A percentile compares a stretch with the other conserved stretches of the same genome.
phyloP scores from a whole-genome alignment of 1,140 invertebrate genomes.

The Druon quercuslanigerum region DNA sequence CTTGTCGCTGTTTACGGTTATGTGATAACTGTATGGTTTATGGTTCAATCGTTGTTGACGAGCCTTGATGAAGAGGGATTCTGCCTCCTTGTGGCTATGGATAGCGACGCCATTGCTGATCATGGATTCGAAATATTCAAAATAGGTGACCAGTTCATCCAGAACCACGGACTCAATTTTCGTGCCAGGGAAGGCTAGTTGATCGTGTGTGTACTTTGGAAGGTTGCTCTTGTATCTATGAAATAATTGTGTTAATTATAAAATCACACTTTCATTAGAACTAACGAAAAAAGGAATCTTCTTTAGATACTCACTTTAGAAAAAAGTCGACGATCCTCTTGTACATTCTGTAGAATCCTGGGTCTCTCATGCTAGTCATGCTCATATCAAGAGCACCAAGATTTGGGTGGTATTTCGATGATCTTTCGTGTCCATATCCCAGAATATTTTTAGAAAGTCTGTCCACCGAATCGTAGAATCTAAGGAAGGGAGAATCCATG shows the following conservation, averaged over 20 bases:
- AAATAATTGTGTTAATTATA: slow-evolving; percentile 18
- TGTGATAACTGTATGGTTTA: slow-evolving; percentile 76
- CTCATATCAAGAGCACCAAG: slow-evolving; percentile 77
- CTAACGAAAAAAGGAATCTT: neutral
- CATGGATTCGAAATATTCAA: slow-evolving; percentile 76
- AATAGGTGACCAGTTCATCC: slow-evolving; percentile 76
- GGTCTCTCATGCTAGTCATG: slow-evolving; percentile 80
- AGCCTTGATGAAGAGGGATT: slow-evolving; percentile 68
- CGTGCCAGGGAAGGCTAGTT: slow-evolving; percentile 77
- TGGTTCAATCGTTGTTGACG: slow-evolving; percentile 80
- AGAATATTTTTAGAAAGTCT: slow-evolving; percentile 68
- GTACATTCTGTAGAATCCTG: slow-evolving; percentile 80
- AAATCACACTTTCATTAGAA: slow-evolving; percentile 31
- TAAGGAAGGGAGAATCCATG: slow-evolving; percentile 71
- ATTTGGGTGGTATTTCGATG: slow-evolving; percentile 66
- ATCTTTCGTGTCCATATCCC: slow-evolving; percentile 63
- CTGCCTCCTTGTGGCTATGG: slow-evolving; percentile 48
- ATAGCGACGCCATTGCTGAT: slow-evolving; percentile 70
- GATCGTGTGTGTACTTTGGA: slow-evolving; percentile 76
- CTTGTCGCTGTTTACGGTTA: slow-evolving; percentile 77
- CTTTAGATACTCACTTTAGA: slow-evolving; percentile 58
- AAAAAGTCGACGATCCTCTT: slow-evolving; percentile 78
- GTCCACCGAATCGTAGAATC: slow-evolving; percentile 73
- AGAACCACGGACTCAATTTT: slow-evolving; percentile 76
- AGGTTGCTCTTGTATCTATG: slow-evolving; percentile 75